Base-by-base conservation (phyloP, 2,113 vertebrate genomes). In the Xiphias gladius region DNA sequence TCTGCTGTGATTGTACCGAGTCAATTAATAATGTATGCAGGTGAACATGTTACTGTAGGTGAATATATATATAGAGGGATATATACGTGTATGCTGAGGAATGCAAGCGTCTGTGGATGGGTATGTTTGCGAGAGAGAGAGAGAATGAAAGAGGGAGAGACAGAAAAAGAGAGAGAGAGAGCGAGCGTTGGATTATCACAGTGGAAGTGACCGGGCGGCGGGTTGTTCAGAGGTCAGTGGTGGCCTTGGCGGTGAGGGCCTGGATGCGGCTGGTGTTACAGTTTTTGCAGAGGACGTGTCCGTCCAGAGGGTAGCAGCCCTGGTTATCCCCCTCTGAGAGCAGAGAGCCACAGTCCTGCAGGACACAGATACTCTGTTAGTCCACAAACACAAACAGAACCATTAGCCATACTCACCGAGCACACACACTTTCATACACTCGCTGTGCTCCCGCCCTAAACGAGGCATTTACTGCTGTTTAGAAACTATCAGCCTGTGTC, bases 281-380 rank as follows among this genome's bases (percentile, higher is more conserved):
- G 94, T 95, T 96, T 94, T 99, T 99, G 96, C 98, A 99, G 81
- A 99, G 97, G 93, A 99, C 96, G 82, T 99, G 98, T 76, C 97
- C 97, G 0, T 99, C 98, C 96, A 99, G 92, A 32, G 98, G 98
- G 93, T 99, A 99, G 93, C 98, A 99, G 93, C 97, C 98, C 94
- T 99, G 98, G 92, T 97, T 99, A 83, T 99, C 98, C 1, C 98
- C 98, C 94, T 99, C 98, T 19, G 98, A 99, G 26, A 99, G 96
- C 79, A 98, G 97, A 43, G 96, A 95, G 28, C 97, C 97, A 67
- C 98, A 99, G 88, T 99, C 98, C 98, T 99, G 91, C 57, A 79
- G 80, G 71, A 91, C 84, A 96, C 95, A 90, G 66, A 87, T 20
- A 89, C 50, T 57, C 26, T 0, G 61, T 86, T 46, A 89, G 79